Conservation (phyloP, 2,888 invertebrate species). For the Xiphydria camelus region DNA sequence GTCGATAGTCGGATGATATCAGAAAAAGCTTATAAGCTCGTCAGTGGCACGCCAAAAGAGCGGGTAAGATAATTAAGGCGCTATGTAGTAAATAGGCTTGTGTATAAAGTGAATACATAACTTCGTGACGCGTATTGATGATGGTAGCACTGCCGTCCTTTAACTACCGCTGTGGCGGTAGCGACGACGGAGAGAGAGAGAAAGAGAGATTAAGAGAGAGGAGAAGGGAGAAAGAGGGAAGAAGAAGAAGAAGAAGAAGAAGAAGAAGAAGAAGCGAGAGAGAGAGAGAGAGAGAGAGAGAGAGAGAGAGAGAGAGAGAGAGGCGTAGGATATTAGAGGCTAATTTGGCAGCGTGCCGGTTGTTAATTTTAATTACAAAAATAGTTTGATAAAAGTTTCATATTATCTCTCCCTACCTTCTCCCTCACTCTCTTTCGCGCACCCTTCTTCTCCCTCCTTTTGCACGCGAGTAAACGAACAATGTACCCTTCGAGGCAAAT, state of each 20-base stretch:
- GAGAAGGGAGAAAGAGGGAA: conserved; percentile 22
- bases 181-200: conserved; percentile 25
- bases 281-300: conserved; percentile 7
- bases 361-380: conserved; percentile 55
- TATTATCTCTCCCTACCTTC: conserved; percentile 4
- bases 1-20: too few relatives aligned
- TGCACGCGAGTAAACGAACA: too few relatives aligned
- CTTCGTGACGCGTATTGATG: conserved; percentile 56
- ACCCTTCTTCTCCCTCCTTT: neutral
- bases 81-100: conserved; percentile 44
- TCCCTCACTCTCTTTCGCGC: neutral
- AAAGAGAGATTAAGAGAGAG: too few relatives aligned
- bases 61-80: conserved; percentile 53
- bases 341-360: conserved; percentile 56
- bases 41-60: conserved; percentile 31
- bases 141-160: conserved; percentile 51
- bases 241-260: conserved; percentile 9
- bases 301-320: conserved; percentile 9
- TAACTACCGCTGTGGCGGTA: conserved; percentile 41
- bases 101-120: conserved; percentile 39
- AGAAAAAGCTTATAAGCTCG: conserved; percentile 15
- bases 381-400: conserved; percentile 43
- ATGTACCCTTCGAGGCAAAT: too few relatives aligned
- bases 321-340: conserved; percentile 42
- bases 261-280: conserved; percentile 10